Percentiles rank a stretch among this genome's conserved stretches.
These are phyloP conservation scores for Poecilia wingei DNA, from an alignment of 2,797 vertebrate species.

Conservation along the genomic window DNA sequence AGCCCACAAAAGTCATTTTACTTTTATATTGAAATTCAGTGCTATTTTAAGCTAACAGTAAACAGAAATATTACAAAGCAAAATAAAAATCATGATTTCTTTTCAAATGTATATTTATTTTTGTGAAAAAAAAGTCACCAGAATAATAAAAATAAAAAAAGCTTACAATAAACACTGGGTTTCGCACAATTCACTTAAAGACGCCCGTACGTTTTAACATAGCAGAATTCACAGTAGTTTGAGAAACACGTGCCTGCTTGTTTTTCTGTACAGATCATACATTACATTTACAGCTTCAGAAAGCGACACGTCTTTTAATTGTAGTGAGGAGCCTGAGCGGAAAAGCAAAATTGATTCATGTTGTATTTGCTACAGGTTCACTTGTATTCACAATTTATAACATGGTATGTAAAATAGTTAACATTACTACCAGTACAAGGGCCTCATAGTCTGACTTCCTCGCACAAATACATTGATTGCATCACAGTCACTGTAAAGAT, in stretches of 20 bases:
- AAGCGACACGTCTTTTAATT: slow-evolving; percentile 9
- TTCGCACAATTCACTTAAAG: slow-evolving; percentile 4
- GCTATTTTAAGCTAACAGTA: background rate
- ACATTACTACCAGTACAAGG: background rate
- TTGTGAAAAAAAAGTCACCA: background rate
- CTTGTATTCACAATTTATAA: background rate
- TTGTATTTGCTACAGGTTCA: background rate
- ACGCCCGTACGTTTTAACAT: background rate
- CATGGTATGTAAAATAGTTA: background rate
- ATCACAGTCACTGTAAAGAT: background rate
- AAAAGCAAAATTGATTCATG: background rate
- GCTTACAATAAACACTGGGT: slow-evolving; percentile 3
- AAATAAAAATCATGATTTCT: background rate
- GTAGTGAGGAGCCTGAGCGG: background rate
- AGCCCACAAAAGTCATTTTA: background rate
- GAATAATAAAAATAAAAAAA: background rate
- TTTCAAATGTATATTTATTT: background rate
- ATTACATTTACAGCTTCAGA: slow-evolving; percentile 4
- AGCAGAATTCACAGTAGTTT: slow-evolving; percentile 6
- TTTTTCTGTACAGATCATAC: background rate
- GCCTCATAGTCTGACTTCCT: background rate
- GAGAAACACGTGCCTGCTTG: background rate
- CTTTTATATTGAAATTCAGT: background rate
- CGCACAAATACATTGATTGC: background rate
- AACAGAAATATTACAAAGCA: background rate